These are phyloP conservation scores for Scylla paramamosain DNA, from an alignment of 1,140 invertebrate genomes.

Conservation along the genomic window DNA sequence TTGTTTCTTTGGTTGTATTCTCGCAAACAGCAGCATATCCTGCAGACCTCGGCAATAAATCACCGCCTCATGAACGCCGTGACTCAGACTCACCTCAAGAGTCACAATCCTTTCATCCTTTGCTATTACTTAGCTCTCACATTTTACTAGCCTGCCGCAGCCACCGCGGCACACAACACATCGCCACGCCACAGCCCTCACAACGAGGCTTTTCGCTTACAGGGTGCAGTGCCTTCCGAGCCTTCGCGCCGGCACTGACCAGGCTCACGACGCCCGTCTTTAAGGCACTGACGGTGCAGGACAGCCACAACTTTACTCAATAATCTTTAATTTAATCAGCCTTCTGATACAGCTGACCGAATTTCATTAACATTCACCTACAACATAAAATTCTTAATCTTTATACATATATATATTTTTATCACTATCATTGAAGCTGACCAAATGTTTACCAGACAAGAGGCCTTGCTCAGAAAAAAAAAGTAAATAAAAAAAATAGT, in stretches of 20 bases:
- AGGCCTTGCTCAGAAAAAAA: no score
- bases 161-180: background rate
- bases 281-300: background rate
- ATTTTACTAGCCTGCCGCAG: background rate
- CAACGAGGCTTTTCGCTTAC: background rate
- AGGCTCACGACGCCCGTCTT: constrained; percentile 17
- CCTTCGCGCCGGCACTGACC: background rate
- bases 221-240: background rate
- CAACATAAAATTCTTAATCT: no score
- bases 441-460: background rate
- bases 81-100: no score
- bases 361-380: no score
- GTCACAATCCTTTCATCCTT: no score
- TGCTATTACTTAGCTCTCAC: background rate
- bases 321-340: background rate
- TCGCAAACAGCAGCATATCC: no score
- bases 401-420: no score
- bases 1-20: no score
- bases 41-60: no score
- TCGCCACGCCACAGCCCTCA: background rate
- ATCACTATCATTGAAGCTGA: background rate
- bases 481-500: no score
- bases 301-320: background rate
- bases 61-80: no score
- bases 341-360: no score